Conservation (phyloP, 2,888 invertebrate species). For the Tetanocera ferruginea region DNA sequence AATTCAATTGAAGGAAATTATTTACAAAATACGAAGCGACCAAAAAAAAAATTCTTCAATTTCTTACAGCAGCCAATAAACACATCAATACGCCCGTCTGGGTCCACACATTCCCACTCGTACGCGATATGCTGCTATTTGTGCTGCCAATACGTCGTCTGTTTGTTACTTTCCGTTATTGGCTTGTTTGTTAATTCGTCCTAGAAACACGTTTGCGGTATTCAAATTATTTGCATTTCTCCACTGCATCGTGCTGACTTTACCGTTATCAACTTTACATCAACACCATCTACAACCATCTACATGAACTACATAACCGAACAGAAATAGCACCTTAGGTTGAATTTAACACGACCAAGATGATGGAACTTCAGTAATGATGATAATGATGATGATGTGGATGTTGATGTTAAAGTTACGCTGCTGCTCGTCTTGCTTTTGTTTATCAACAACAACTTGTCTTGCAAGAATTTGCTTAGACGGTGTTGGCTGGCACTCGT, state of each 20-base stretch:
- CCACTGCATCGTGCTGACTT: neutral
- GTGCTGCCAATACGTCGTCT: neutral
- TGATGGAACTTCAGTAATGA: no score
- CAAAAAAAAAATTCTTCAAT: neutral
- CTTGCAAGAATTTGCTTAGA: no score
- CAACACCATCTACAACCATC: neutral
- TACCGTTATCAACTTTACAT: neutral
- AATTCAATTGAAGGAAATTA: neutral
- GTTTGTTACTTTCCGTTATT: neutral
- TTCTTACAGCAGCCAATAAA: neutral
- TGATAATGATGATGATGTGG: no score
- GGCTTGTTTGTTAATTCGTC: neutral
- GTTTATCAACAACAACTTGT: no score
- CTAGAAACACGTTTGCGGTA: neutral
- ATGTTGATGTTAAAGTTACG: no score
- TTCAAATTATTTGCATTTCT: conserved; percentile 6
- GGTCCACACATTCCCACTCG: neutral
- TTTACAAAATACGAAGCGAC: neutral
- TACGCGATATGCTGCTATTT: neutral
- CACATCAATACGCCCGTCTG: neutral
- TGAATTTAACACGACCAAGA: neutral
- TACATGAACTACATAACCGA: neutral
- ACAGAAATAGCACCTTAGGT: neutral
- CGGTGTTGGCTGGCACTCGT: no score
- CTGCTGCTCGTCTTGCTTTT: no score